phyloP scores from a whole-genome alignment of 1,140 invertebrate genomes.

The Argopecten irradians region DNA sequence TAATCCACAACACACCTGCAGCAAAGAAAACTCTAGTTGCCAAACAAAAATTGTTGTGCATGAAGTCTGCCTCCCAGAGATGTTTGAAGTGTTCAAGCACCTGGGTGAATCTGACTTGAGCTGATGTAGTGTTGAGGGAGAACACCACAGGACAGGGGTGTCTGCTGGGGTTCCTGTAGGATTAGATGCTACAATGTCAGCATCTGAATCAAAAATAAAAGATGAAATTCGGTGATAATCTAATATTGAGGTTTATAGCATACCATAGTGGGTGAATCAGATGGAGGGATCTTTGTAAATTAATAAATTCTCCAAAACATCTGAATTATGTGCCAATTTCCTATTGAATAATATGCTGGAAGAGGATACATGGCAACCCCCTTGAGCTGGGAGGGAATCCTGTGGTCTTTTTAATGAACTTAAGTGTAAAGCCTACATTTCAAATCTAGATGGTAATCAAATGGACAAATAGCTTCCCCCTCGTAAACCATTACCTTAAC shows the following conservation, averaged over 20 bases:
- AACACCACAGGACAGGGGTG: not conserved
- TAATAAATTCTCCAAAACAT: not conserved
- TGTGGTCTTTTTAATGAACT: conserved; percentile 22
- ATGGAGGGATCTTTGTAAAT: not conserved
- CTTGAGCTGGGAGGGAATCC: conserved; percentile 13
- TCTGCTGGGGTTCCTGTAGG: not conserved
- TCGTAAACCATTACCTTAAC: not conserved
- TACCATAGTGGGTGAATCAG: not conserved
- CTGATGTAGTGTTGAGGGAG: not conserved
- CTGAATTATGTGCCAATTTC: conserved; percentile 21
- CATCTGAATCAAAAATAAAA: not conserved
- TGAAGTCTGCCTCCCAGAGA: not conserved
- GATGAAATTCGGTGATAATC: not conserved
- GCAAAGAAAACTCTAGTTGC: not conserved
- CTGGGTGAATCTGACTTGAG: not conserved
- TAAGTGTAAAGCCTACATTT: conserved; percentile 17
- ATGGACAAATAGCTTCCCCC: conserved; percentile 8
- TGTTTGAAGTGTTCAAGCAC: not conserved
- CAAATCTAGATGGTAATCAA: conserved; percentile 22
- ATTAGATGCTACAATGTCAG: not conserved
- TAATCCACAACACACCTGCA: conserved; percentile 1
- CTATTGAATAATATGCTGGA: conserved; percentile 17
- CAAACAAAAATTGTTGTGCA: not conserved
- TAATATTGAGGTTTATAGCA: not conserved
- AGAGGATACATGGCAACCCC: not conserved